Percentiles rank a stretch among this genome's conserved stretches.
Conservation (phyloP, 2,797 vertebrate species). For the Peromyscus eremicus region DNA sequence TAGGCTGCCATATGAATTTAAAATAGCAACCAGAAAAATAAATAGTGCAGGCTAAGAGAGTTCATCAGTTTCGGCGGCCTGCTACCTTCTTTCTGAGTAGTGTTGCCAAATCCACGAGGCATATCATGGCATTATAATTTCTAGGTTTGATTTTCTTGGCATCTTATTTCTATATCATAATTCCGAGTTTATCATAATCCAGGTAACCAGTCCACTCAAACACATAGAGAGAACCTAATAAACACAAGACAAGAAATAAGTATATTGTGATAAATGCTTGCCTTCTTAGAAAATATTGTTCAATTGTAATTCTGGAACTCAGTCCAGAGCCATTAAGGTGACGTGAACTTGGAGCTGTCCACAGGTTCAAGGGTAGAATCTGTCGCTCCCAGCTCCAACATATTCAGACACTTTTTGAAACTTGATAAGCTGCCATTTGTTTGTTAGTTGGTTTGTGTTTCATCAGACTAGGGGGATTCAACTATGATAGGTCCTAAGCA, state of each 20-base stretch:
- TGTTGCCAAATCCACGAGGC: neutral
- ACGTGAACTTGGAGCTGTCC: neutral
- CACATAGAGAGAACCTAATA: neutral
- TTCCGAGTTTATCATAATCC: slow-evolving; percentile 39
- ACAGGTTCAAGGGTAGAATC: neutral
- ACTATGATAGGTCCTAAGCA: neutral
- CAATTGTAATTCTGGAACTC: slow-evolving; percentile 36
- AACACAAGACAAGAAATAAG: neutral
- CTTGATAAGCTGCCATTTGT: neutral
- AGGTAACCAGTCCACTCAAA: neutral
- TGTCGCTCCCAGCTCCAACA: neutral
- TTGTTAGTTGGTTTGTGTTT: neutral
- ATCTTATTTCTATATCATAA: slow-evolving; percentile 18
- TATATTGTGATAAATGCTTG: neutral
- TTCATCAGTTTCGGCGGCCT: neutral
- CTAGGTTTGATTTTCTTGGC: slow-evolving; percentile 49
- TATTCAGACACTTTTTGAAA: neutral
- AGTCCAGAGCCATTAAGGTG: neutral
- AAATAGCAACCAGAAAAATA: slow-evolving; percentile 41
- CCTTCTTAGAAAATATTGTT: neutral
- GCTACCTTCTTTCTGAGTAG: slow-evolving; percentile 16
- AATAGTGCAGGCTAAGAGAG: neutral
- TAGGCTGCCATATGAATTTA: slow-evolving; percentile 73
- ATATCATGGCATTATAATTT: neutral
- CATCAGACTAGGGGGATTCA: neutral